phyloP scores from a whole-genome alignment of 2,888 invertebrate genomes.

The Rhorus exstirpatorius region DNA sequence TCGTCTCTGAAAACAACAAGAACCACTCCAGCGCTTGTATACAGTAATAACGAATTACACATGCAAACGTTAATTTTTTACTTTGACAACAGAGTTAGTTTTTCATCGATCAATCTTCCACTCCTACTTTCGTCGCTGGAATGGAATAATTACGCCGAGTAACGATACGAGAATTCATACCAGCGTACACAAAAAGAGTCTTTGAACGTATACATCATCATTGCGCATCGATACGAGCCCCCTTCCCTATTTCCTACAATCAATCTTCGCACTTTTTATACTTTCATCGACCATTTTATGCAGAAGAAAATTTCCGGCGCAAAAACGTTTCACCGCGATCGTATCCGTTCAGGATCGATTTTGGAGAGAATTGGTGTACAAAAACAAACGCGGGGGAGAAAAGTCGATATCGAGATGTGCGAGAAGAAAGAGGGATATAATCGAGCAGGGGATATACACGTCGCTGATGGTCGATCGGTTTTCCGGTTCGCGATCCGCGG shows the following conservation, averaged over 20 bases:
- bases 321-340: slow-evolving; percentile 46
- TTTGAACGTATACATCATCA: neutral
- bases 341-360: slow-evolving; percentile 47
- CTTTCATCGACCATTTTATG: neutral
- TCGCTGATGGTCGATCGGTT: slow-evolving; percentile 70
- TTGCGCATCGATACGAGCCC: neutral
- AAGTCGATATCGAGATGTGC: slow-evolving; percentile 47
- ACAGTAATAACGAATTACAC: slow-evolving; percentile 15
- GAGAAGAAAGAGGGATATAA: slow-evolving; percentile 42
- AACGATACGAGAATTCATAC: neutral
- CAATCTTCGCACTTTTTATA: slow-evolving; percentile 49
- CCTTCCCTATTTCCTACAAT: slow-evolving; percentile 20
- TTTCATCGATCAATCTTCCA: slow-evolving; percentile 35
- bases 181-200: slow-evolving; percentile 10
- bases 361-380: slow-evolving; percentile 3
- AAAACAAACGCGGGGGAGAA: slow-evolving; percentile 5
- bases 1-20: neutral
- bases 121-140: neutral
- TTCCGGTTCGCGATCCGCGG: slow-evolving; percentile 67
- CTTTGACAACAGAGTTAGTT: neutral
- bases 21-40: neutral
- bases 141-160: neutral
- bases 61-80: slow-evolving; percentile 31
- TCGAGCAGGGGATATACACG: slow-evolving; percentile 33
- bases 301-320: slow-evolving; percentile 29